These are phyloP conservation scores for Synergus laeviventris DNA, from an alignment of 2,888 invertebrate genomes.

Conservation along the genomic window DNA sequence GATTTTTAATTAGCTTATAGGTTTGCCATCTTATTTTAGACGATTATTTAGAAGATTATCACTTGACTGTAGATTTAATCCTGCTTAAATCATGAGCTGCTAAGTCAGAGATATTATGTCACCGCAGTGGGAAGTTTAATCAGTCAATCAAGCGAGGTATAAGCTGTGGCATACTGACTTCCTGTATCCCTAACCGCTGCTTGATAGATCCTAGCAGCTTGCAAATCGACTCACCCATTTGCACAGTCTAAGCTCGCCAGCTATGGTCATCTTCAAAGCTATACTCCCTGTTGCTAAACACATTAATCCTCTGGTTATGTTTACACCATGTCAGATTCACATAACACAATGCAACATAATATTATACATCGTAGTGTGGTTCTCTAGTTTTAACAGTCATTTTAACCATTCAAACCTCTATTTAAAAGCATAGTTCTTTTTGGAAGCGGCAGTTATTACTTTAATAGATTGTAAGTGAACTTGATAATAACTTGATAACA, in stretches of 20 bases:
- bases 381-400: background rate
- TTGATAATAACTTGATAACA: background rate
- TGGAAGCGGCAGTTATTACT: background rate
- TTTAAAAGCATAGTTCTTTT: background rate
- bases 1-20: too few relatives aligned
- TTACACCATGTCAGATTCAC: background rate
- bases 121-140: constrained; percentile 31
- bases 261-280: constrained; percentile 60
- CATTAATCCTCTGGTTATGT: constrained; percentile 12
- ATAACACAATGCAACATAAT: background rate
- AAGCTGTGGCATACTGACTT: constrained; percentile 35
- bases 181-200: constrained; percentile 41
- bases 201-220: constrained; percentile 58
- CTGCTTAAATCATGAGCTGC: constrained; percentile 22
- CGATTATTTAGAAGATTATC: background rate
- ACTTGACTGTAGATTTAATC: constrained; percentile 16
- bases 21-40: too few relatives aligned
- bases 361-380: background rate
- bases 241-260: constrained; percentile 57
- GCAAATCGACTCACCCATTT: constrained; percentile 62
- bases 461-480: background rate
- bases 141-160: constrained; percentile 22
- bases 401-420: background rate
- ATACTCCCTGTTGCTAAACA: constrained; percentile 49
- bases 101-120: constrained; percentile 35